phyloP scores from a whole-genome alignment of 2,113 vertebrate genomes.

The Bos indicus region DNA sequence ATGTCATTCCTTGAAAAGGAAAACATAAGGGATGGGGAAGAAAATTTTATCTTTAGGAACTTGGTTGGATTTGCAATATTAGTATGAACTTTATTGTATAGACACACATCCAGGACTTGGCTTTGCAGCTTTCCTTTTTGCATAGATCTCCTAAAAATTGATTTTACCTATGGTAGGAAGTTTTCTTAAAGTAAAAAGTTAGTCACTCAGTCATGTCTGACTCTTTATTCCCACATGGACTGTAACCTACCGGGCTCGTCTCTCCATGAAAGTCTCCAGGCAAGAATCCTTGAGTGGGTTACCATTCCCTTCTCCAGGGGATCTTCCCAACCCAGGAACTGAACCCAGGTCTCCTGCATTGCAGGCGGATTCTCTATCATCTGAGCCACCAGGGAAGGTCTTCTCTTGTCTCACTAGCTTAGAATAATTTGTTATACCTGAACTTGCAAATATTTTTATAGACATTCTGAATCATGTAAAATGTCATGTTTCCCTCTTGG shows the following conservation, averaged over 20 bases:
- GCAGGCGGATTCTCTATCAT: not conserved
- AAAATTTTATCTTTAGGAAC: not conserved
- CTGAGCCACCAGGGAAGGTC: not conserved
- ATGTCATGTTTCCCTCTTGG: not conserved
- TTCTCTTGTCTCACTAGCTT: not conserved
- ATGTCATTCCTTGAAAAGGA: not conserved
- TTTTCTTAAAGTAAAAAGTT: not conserved
- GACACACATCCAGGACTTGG: not conserved
- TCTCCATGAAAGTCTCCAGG: not conserved
- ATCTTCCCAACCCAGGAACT: not conserved
- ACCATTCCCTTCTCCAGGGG: not conserved
- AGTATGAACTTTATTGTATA: not conserved
- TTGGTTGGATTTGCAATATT: not conserved
- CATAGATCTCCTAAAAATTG: not conserved
- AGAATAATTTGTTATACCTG: not conserved
- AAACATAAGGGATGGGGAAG: fast-evolving
- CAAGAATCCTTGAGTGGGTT: not conserved
- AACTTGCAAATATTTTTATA: not conserved
- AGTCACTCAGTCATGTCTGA: not conserved
- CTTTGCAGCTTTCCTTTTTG: not conserved
- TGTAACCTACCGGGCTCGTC: not conserved
- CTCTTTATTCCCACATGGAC: not conserved
- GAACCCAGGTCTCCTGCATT: not conserved
- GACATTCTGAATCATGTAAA: not conserved
- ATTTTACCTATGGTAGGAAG: not conserved